Percentiles rank a stretch among this genome's conserved stretches.
Conservation (phyloP, 2,888 invertebrate species). For the Spicauda simplicius region DNA sequence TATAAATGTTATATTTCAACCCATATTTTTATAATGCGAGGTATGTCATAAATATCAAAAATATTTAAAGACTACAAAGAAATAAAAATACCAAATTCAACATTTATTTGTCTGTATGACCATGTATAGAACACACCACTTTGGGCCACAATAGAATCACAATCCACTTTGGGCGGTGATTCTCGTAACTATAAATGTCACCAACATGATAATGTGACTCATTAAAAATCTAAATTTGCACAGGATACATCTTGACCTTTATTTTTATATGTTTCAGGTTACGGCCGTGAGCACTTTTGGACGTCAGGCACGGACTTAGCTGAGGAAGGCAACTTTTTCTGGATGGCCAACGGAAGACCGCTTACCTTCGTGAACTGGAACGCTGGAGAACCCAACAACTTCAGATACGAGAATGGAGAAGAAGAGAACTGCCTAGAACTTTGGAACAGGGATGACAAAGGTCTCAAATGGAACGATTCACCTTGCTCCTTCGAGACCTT, state of each 20-base stretch:
- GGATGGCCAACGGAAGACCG: conserved; percentile 96
- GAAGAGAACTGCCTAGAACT: conserved; percentile 96
- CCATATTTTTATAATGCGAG: no score
- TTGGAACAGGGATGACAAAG: conserved; percentile 96
- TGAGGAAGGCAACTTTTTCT: conserved; percentile 95
- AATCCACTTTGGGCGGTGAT: no score
- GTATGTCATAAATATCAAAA: no score
- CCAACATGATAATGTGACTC: no score
- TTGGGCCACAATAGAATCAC: no score
- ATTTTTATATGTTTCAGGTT: conserved; percentile 82
- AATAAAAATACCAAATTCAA: no score
- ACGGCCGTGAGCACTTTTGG: conserved; percentile 97
- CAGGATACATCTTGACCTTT: neutral
- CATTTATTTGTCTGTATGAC: no score
- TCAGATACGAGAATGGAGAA: conserved; percentile 96
- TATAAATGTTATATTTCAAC: no score
- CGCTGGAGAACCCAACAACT: conserved; percentile 97
- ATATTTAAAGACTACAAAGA: no score
- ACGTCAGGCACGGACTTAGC: conserved; percentile 96
- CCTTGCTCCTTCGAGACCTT: conserved; percentile 97
- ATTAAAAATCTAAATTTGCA: no score
- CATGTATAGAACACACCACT: no score
- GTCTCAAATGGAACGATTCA: conserved; percentile 96
- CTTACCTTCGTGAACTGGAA: conserved; percentile 97
- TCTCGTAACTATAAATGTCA: no score